phyloP scores from a whole-genome alignment of 2,888 invertebrate genomes.

The Oscheius sp. region DNA sequence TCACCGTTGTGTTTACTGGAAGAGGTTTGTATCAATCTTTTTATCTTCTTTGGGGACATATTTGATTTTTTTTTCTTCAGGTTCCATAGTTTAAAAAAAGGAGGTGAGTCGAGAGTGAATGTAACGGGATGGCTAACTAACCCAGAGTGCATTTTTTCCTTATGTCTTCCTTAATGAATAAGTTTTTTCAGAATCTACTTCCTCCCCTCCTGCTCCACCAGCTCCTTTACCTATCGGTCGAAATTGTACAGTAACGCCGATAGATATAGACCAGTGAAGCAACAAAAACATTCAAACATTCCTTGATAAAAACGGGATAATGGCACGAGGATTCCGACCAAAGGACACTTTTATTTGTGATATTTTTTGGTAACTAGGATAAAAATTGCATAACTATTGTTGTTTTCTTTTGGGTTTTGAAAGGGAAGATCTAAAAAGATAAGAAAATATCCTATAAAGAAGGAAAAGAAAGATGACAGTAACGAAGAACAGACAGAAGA shows the following conservation, averaged over 20 bases:
- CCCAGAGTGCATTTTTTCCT: neutral
- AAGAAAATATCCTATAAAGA: neutral
- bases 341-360: neutral
- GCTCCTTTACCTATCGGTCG: slow-evolving; percentile 4
- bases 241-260: slow-evolving; percentile 14
- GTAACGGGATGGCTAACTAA: neutral
- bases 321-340: slow-evolving; percentile 21
- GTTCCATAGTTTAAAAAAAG: slow-evolving; percentile 2
- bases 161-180: neutral
- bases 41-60: neutral
- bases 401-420: slow-evolving; percentile 7
- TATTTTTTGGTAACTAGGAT: neutral
- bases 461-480: slow-evolving; percentile 9
- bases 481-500: slow-evolving; percentile 26
- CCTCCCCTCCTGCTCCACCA: neutral
- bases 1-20: slow-evolving; percentile 1
- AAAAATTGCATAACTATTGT: slow-evolving; percentile 2
- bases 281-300: neutral
- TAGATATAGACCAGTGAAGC: slow-evolving; percentile 7
- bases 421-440: neutral
- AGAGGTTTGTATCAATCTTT: neutral
- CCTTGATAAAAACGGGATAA: slow-evolving; percentile 10
- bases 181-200: neutral
- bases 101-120: slow-evolving; percentile 1
- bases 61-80: neutral